phyloP scores from a whole-genome alignment of 2,888 invertebrate genomes.

The Imbricaverruca yamaguchii region DNA sequence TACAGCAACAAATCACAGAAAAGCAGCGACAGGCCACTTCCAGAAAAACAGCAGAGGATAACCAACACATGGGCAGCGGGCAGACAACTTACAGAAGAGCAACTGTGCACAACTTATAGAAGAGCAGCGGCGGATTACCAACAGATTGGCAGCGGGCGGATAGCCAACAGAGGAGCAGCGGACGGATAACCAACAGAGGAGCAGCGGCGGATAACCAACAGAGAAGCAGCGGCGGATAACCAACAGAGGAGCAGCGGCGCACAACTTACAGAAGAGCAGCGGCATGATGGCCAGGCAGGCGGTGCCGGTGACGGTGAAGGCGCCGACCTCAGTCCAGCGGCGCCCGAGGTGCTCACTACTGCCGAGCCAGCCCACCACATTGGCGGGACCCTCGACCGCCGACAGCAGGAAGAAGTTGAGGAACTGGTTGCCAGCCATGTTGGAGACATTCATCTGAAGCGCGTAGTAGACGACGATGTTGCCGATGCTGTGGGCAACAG shows the following conservation, averaged over 20 bases:
- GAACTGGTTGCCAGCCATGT: conserved; percentile 55
- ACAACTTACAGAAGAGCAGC: conserved; percentile 9
- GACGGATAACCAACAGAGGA: too few relatives aligned
- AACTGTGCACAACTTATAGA: not conserved
- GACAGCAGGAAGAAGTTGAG: conserved; percentile 57
- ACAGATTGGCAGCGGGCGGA: too few relatives aligned
- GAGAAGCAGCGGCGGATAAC: too few relatives aligned
- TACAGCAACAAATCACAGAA: too few relatives aligned
- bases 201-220: too few relatives aligned
- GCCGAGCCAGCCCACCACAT: conserved; percentile 45
- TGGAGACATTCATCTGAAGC: conserved; percentile 37
- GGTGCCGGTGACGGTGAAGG: conserved; percentile 25
- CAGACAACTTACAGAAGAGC: too few relatives aligned
- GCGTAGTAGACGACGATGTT: conserved; percentile 38
- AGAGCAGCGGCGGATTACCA: not conserved
- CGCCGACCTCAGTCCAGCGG: conserved; percentile 30
- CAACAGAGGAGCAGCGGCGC: too few relatives aligned
- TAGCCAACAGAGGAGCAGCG: too few relatives aligned
- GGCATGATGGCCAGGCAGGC: conserved; percentile 22
- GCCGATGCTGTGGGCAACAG: conserved; percentile 34
- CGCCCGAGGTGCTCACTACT: conserved; percentile 28
- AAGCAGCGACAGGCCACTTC: too few relatives aligned
- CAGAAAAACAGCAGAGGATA: too few relatives aligned
- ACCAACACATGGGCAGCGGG: too few relatives aligned
- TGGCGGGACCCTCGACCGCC: conserved; percentile 56